Evolutionary conservation across 2,797 vertebrate species (phyloP).

Genomic region (Rhadinocentrus ornatus): DNA sequence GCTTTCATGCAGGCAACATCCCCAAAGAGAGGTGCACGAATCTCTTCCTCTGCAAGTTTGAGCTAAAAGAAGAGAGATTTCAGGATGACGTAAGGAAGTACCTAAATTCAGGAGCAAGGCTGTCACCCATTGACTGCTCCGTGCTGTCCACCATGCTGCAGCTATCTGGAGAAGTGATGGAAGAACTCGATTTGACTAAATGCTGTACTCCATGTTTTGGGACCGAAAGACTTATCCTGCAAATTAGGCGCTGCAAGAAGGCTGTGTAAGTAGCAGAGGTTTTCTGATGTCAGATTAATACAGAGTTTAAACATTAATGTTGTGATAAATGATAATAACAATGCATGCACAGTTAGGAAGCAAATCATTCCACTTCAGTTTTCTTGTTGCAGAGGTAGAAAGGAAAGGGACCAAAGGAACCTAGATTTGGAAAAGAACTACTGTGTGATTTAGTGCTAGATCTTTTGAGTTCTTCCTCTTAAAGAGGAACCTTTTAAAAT

Average conservation of each 20-base stretch:
- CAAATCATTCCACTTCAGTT: too few relatives aligned
- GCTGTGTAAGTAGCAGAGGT: slow-evolving; percentile 12
- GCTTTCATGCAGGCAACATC: slow-evolving; percentile 12
- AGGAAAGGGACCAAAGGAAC: too few relatives aligned
- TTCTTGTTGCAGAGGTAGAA: too few relatives aligned
- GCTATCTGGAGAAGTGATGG: slow-evolving; percentile 26
- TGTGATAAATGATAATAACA: too few relatives aligned
- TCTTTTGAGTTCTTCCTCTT: too few relatives aligned
- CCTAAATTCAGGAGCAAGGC: slow-evolving; percentile 1
- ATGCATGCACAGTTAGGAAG: too few relatives aligned
- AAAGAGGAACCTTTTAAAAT: too few relatives aligned
- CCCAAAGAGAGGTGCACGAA: slow-evolving; percentile 31
- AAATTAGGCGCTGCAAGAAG: slow-evolving; percentile 17
- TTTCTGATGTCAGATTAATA: too few relatives aligned
- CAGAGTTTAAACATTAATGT: too few relatives aligned
- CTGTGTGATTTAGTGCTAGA: too few relatives aligned
- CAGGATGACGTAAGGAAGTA: slow-evolving; percentile 26
- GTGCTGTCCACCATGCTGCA: slow-evolving; percentile 26
- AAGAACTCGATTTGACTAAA: slow-evolving; percentile 31
- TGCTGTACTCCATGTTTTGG: rapidly evolving
- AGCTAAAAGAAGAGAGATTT: slow-evolving; percentile 39
- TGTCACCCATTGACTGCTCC: slow-evolving; percentile 21
- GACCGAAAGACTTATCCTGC: not conserved
- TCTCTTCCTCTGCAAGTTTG: slow-evolving; percentile 48
- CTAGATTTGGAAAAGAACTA: too few relatives aligned